These are phyloP conservation scores for Apamea anceps DNA, from an alignment of 2,888 invertebrate species.

Conservation along the genomic window DNA sequence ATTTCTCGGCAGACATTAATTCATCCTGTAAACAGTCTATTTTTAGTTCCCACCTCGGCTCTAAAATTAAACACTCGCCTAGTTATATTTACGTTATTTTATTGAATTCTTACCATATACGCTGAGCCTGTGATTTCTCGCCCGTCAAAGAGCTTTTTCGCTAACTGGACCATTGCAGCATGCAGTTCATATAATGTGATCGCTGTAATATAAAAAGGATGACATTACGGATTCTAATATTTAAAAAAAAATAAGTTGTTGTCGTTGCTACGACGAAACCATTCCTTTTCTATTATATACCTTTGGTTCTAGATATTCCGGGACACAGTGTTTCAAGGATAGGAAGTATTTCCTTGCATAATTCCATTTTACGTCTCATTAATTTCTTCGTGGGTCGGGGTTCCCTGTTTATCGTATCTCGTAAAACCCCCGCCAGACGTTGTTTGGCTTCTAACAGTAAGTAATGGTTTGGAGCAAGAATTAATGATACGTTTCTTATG, in stretches of 20 bases:
- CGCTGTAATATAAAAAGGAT: constrained; percentile 83
- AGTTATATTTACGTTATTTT: not conserved
- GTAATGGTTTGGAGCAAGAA: constrained; percentile 92
- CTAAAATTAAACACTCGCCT: not conserved
- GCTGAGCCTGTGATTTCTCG: constrained; percentile 90
- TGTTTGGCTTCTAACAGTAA: constrained; percentile 93
- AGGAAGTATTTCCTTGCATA: constrained; percentile 92
- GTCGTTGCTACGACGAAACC: not conserved
- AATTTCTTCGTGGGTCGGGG: constrained; percentile 88
- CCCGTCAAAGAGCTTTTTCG: constrained; percentile 91
- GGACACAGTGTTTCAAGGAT: constrained; percentile 93
- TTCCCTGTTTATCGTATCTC: constrained; percentile 88
- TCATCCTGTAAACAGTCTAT: constrained; percentile 80
- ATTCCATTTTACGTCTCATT: constrained; percentile 91
- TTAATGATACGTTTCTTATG: constrained; percentile 88
- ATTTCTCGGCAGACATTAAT: constrained; percentile 90
- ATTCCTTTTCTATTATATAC: constrained; percentile 75
- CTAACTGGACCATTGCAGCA: constrained; percentile 91
- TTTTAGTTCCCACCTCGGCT: constrained; percentile 12
- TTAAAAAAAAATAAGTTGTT: not conserved
- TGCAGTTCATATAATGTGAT: constrained; percentile 94
- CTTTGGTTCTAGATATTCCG: constrained; percentile 92
- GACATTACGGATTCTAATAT: not conserved
- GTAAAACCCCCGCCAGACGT: constrained; percentile 91
- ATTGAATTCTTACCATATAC: constrained; percentile 83